These are phyloP conservation scores for Anser cygnoides DNA, from an alignment of 2,113 vertebrate species.

Conservation along the genomic window DNA sequence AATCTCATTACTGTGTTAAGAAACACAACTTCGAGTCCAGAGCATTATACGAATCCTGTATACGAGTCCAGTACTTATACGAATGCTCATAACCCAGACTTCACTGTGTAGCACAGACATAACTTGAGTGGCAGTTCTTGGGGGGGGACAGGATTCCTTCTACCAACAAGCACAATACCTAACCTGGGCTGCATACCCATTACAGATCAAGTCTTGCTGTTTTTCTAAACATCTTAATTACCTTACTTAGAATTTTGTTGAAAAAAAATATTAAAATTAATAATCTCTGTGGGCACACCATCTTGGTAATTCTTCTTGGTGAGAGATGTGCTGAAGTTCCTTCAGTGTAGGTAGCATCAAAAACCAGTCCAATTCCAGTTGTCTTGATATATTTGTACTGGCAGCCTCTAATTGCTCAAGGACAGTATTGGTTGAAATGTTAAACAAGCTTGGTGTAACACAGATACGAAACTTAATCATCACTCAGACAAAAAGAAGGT, in stretches of 20 bases:
- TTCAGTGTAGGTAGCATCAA: neutral
- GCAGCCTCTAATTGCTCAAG: slow-evolving; percentile 24
- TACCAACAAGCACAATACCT: neutral
- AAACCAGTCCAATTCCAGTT: neutral
- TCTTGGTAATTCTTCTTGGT: neutral
- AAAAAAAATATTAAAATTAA: neutral
- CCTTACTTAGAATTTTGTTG: neutral
- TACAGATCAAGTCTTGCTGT: neutral
- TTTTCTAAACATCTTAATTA: neutral
- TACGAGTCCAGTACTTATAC: neutral
- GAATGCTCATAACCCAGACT: neutral
- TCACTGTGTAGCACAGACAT: neutral
- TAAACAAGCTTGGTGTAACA: neutral
- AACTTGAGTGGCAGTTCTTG: neutral
- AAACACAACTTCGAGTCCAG: neutral
- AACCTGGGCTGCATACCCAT: neutral
- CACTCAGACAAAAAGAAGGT: slow-evolving; percentile 41
- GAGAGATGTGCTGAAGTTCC: neutral
- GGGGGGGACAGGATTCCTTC: neutral
- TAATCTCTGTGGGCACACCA: neutral
- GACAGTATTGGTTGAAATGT: slow-evolving; percentile 8
- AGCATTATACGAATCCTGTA: neutral
- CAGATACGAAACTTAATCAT: slow-evolving; percentile 18
- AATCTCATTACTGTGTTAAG: neutral
- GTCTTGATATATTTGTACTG: neutral